Evolutionary conservation across 2,888 invertebrate species (phyloP), one percentile per base, ranked within the genome.

Genomic region (Embidobia sp.): DNA sequence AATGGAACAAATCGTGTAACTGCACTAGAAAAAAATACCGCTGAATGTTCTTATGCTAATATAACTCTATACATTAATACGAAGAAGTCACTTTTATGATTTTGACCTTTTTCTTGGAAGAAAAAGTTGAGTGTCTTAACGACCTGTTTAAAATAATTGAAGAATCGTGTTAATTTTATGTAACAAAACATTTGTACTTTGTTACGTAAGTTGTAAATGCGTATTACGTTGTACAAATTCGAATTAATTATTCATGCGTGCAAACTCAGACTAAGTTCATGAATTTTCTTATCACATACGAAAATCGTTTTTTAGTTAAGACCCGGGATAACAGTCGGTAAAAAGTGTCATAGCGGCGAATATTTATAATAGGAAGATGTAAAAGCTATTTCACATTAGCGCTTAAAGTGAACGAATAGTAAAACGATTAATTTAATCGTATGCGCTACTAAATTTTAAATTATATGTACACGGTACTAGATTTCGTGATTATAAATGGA

Each of bases 161-260:
- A n/a, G n/a, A n/a, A n/a, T n/a, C n/a, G n/a, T n/a, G n/a, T n/a
- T 22, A 22, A 22, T 22, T 22, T 22, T 22, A 22, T 22, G n/a
- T n/a, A n/a, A n/a, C n/a, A n/a, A n/a, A n/a, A n/a, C n/a, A n/a
- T n/a, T n/a, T n/a, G n/a, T n/a, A n/a, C n/a, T n/a, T n/a, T n/a
- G n/a, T n/a, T n/a, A n/a, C n/a, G n/a, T n/a, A n/a, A n/a, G n/a
- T n/a, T n/a, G n/a, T n/a, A n/a, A n/a, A n/a, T n/a, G n/a, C n/a
- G n/a, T n/a, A n/a, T n/a, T n/a, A n/a, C 6, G 22, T 22, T 22
- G 6, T 6, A 22, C 22, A 22, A 22, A 22, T 5, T 27, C 8
- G n/a, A 26, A 46, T 67, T 57, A 57, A 67, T 66, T 66, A 66
- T 66, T 46, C 66, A 66, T 66, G 64, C 42, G 66, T 46, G 44